Evolutionary conservation across 2,797 vertebrate genomes (phyloP), one percentile per base, ranked within the genome.

Genomic region (Bradypus variegatus): DNA sequence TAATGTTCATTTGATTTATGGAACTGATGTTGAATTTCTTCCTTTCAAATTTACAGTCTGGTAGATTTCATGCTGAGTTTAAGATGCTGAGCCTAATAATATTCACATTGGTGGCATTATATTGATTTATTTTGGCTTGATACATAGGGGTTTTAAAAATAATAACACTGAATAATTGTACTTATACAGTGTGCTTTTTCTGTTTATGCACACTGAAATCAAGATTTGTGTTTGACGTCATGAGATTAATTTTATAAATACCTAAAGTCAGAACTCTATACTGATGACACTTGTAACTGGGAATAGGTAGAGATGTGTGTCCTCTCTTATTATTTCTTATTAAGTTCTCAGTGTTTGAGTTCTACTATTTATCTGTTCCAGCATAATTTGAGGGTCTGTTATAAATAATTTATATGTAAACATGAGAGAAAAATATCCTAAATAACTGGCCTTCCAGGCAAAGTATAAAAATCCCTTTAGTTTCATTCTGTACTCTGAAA

Each of bases 1-100:
- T 95, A 77, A 96, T 95, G 90, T 96, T 96, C 96, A 97, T 96
- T 96, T 96, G 94, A 97, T 97, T 97, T 96, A 96, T 93, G 93
- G 95, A 92, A 95, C 81, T 86, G 88, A 38, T 94, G 95, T 91
- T 94, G 92, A 97, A 95, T 95, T 93, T 94, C 70, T 83, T 88
- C 88, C 85, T 94, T 95, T 96, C 94, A 95, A 78, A 93, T 95
- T 95, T 95, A 93, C 38, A 79, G 91, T 95, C 92, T 94, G 90
- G 73, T 95, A 94, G 94, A 95, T 96, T 94, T 95, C 96, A 96
- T 92, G 94, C 89, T 92, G 92, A 92, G 94, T 97, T 97, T 96
- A 96, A 96, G 95, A 94, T 92, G 53, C n/a, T 93, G 80, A 95
- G 58, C 53, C 86, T 94, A 92, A 92, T 96, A 92, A 88, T 55